Evolutionary conservation across 1,140 invertebrate genomes (phyloP), one percentile per base, ranked within the genome.

Genomic region (Musca domestica): DNA sequence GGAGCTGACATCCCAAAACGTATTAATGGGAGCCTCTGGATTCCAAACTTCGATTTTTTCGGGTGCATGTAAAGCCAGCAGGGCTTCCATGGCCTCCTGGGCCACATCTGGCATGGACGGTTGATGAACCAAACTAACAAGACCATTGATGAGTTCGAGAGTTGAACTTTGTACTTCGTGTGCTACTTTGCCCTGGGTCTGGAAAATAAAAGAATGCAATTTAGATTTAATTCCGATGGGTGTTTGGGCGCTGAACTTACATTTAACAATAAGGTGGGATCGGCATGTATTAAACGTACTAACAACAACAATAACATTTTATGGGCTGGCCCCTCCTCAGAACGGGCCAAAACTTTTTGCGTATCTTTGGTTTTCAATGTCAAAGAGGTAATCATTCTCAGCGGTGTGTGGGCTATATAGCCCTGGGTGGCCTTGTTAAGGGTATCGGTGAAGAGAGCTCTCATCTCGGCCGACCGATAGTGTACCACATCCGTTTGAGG

Each of bases 41-140:
- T 98, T 98, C 97, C 96, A 99, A 75, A 96, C 90, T 83, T 96
- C 93, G 69, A 99, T 98, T 80, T 96, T 94, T 73, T 96, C 93
- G 14, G 95, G 95, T 76, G 95, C 89, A 84, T 98, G 96, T 7
- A 98, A 83, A 3, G 96, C 93, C 10, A 98, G 84, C 30, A 98
- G 82, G 19, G 97, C 96, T 81, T 98, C 95, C 96, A 98, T 98
- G 5, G 96, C 95, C 83, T 97, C 95, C 75, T 96, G 93, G 2
- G 95, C 94, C 47, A 99, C 92, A 82, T 98, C 95, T 14, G 92
- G 91, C 90, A 97, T 95, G 3, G 92, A 92, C 4, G 94, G 91
- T 81, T 98, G 95, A 84, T 98, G 95, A 5, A 98, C 95, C 14
- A 98, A 82, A 12, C 95, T 96, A 0, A 98, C 95, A 27, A 99